Evolutionary conservation across 2,888 invertebrate species (phyloP), one percentile per base, ranked within the genome.

Genomic region (Coelinius sp.): DNA sequence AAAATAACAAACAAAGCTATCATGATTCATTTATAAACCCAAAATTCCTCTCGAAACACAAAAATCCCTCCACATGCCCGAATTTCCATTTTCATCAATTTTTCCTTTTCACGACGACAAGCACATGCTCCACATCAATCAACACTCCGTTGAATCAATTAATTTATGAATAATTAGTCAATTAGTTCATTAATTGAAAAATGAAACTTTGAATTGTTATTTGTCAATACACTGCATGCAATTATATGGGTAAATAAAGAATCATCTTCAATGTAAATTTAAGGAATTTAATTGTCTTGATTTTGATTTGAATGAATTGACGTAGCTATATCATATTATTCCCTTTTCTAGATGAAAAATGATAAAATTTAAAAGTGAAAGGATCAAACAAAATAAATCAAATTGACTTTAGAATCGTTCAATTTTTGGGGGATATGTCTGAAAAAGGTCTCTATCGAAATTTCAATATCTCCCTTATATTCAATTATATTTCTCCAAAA

Each of bases 1-100:
- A 25, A 63, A 41, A n/a, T 44, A 70, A n/a, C 46, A 67, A 68
- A 44, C 53, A 71, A 69, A 75, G 69, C 59, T 56, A n/a, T 27
- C 17, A 4, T 56, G 0, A 53, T 56, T 56, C 25, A 17, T 49
- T 20, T 41, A 41, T 12, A n/a, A n/a, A 41, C 46, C 46, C 46
- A 20, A 20, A 49, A 20, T 1, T 20, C 8, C 46, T 20, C 17
- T 20, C 17, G 10, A 49, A 20, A 49, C 8, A 17, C 20, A 20
- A 20, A 20, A 49, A 49, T 20, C 2, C 20, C 10, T 20, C 46
- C 46, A 6, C 46, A 49, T 49, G 46, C 46, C 20, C 46, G 17
- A 49, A 8, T 49, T 17, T 14, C 46, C 20, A 3, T 49, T 14
- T 49, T 20, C 2, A 49, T 17, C 2, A 20, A 49, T 14, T 49